Percentiles rank a stretch among this genome's conserved stretches.
phyloP scores from a whole-genome alignment of 2,888 invertebrate genomes.

The Pseudolycoriella hygida region DNA sequence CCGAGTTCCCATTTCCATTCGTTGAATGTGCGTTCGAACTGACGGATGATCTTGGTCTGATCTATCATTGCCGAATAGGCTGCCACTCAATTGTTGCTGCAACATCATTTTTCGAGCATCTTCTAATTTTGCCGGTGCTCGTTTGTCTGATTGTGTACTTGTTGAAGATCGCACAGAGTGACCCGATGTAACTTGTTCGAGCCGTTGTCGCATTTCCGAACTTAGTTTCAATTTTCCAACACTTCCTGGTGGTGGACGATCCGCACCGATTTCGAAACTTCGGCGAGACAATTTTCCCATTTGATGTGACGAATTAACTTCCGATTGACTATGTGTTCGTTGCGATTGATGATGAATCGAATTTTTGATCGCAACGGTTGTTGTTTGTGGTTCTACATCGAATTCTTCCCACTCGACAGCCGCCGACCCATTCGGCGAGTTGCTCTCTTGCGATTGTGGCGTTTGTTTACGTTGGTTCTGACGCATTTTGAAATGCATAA shows the following conservation, averaged over 20 bases:
- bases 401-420: constrained; percentile 74
- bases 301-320: constrained; percentile 11
- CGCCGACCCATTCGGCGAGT: constrained; percentile 28
- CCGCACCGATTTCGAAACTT: constrained; percentile 66
- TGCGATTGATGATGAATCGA: constrained; percentile 8
- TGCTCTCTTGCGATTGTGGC: constrained; percentile 37
- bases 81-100: constrained; percentile 63
- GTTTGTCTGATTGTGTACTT: constrained; percentile 49
- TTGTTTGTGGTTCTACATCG: constrained; percentile 45
- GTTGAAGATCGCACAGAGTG: constrained; percentile 68
- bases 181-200: constrained; percentile 77
- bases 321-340: constrained; percentile 6
- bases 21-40: constrained; percentile 36
- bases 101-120: constrained; percentile 71
- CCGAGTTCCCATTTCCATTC: constrained; percentile 36
- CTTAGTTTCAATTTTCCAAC: constrained; percentile 81
- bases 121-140: constrained; percentile 63
- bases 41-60: constrained; percentile 20
- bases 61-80: constrained; percentile 16
- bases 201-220: constrained; percentile 76
- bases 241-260: constrained; percentile 67
- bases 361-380: constrained; percentile 3
- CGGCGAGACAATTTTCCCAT: constrained; percentile 24
- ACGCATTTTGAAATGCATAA: constrained; percentile 75
- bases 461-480: constrained; percentile 67